A percentile compares a stretch with the other conserved stretches of the same genome.
Conservation (phyloP, 1,140 invertebrate species). For the Drosophila miranda region DNA sequence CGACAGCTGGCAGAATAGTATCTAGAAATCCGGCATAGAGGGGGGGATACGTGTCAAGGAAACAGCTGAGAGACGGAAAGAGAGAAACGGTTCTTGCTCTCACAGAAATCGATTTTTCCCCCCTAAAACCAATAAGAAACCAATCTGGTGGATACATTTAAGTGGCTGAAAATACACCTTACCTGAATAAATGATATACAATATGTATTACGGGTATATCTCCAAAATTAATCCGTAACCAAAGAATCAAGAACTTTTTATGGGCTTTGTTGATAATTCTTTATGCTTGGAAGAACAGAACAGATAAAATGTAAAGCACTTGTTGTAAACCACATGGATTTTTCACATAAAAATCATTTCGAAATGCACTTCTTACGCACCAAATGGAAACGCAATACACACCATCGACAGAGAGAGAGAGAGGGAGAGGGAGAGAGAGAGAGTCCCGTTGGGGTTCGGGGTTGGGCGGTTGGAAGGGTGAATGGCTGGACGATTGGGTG, state of each 20-base stretch:
- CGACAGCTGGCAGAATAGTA: constrained; percentile 27
- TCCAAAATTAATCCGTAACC: no score
- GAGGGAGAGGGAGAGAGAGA: not conserved
- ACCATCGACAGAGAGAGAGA: constrained; percentile 7
- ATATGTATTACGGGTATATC: no score
- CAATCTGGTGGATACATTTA: constrained; percentile 40
- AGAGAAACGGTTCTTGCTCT: constrained; percentile 32
- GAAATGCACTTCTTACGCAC: constrained; percentile 64
- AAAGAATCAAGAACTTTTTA: not conserved
- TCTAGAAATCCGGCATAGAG: not conserved
- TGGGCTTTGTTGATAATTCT: constrained; percentile 12
- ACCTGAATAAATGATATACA: constrained; percentile 24
- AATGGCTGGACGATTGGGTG: constrained; percentile 21
- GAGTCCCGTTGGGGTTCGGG: constrained; percentile 3
- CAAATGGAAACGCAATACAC: constrained; percentile 46
- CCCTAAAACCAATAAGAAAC: constrained; percentile 10
- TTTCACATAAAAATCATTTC: constrained; percentile 42
- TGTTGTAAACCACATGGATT: constrained; percentile 42
- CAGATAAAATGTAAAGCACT: constrained; percentile 8
- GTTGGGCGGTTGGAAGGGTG: constrained; percentile 12
- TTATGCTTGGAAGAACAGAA: constrained; percentile 18
- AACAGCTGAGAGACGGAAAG: constrained; percentile 49
- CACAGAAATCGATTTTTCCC: constrained; percentile 44
- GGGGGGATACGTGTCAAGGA: constrained; percentile 44
- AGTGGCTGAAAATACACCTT: constrained; percentile 22